Evolutionary conservation across 2,888 invertebrate genomes (phyloP).

Genomic region (Limenitis camilla): DNA sequence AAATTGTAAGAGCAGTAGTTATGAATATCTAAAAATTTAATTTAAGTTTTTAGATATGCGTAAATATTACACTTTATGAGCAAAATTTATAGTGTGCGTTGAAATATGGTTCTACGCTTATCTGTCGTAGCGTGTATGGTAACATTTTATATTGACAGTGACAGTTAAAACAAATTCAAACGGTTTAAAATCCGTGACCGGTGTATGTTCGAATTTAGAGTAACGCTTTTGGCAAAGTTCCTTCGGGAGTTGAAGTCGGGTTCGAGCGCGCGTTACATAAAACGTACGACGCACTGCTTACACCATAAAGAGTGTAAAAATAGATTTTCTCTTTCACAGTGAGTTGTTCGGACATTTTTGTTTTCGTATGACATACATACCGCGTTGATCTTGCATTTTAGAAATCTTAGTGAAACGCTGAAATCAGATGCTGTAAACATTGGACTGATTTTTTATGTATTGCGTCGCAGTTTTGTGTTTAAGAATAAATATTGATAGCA

Average conservation of each 20-base stretch:
- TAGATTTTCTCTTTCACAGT: conserved; percentile 58
- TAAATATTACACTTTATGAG: too few species aligned
- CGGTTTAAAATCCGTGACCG: conserved; percentile 41
- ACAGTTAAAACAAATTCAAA: conserved; percentile 61
- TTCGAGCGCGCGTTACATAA: conserved; percentile 52
- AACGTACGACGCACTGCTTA: conserved; percentile 53
- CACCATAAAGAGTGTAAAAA: conserved; percentile 65
- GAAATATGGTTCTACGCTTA: too few species aligned
- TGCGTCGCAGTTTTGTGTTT: conserved; percentile 34
- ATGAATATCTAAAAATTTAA: too few species aligned
- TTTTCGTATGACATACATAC: conserved; percentile 68
- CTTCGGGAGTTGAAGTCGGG: conserved; percentile 36
- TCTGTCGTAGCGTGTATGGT: not conserved
- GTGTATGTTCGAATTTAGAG: conserved; percentile 38
- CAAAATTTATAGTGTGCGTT: too few species aligned
- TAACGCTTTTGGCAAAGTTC: conserved; percentile 66
- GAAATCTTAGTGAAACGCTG: conserved; percentile 65
- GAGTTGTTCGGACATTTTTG: conserved; percentile 68
- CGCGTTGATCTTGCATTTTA: conserved; percentile 48
- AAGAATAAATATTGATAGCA: conserved; percentile 21
- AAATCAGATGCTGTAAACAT: conserved; percentile 59
- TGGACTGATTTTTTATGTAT: conserved; percentile 50
- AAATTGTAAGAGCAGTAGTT: too few species aligned
- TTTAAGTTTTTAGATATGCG: too few species aligned
- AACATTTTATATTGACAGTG: conserved; percentile 26